A percentile compares a stretch with the other conserved stretches of the same genome.
Evolutionary conservation across 2,113 vertebrate genomes (phyloP).

Genomic region (Passer domesticus): DNA sequence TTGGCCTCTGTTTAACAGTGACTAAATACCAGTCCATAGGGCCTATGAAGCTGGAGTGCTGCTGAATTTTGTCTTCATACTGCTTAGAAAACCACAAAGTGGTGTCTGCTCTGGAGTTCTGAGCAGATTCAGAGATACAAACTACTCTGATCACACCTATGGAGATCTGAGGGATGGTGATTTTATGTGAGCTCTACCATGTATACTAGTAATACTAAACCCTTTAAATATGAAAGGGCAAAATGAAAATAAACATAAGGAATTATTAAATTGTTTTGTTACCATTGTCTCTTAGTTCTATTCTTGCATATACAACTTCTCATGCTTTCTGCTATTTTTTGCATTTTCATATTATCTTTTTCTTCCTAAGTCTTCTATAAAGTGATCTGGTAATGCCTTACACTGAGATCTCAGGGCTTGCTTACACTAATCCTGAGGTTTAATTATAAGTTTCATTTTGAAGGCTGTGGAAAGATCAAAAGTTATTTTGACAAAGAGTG

Average conservation of each 20-base stretch:
- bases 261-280: not conserved
- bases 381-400: not conserved
- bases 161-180: not conserved
- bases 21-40: not conserved
- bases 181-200: not conserved
- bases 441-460: not conserved
- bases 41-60: not conserved
- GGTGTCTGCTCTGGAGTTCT: not conserved
- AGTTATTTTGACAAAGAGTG: not conserved
- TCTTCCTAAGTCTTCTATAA: not conserved
- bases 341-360: not conserved
- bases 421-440: not conserved
- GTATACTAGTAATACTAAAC: not conserved
- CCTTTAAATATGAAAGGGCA: not conserved
- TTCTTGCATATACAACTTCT: not conserved
- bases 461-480: not conserved
- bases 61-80: not conserved
- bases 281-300: not conserved
- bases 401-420: not conserved
- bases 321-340: not conserved
- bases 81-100: not conserved
- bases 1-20: not conserved
- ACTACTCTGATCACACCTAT: not conserved
- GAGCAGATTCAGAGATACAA: not conserved
- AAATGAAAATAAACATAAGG: not conserved